Evolutionary conservation across 2,888 invertebrate genomes (phyloP).

Genomic region (Caenorhabditis zanzibari): DNA sequence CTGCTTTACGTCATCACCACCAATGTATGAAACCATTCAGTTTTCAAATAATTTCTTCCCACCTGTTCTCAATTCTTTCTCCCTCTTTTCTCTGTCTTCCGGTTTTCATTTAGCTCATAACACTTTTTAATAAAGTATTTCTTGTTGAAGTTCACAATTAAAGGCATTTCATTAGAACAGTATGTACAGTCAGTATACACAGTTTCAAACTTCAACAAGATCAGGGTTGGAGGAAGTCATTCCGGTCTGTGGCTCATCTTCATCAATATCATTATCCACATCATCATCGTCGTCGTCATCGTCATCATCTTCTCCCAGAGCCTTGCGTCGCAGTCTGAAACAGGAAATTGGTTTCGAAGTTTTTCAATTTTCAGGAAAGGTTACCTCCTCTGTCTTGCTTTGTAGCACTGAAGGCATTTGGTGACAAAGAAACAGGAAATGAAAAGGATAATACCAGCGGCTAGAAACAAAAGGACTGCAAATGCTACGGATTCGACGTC

Average conservation of each 20-base stretch:
- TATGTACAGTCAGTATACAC: constrained; percentile 5
- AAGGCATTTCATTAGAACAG: constrained; percentile 1
- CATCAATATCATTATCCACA: constrained; percentile 55
- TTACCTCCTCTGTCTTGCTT: constrained; percentile 71
- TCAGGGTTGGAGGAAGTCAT: constrained; percentile 49
- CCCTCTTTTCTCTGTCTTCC: constrained; percentile 23
- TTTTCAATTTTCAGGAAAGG: background rate
- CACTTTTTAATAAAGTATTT: constrained; percentile 12
- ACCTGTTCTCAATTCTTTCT: background rate
- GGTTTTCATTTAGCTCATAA: constrained; percentile 24
- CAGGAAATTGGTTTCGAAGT: constrained; percentile 15
- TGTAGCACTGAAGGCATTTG: constrained; percentile 73
- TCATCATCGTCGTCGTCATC: constrained; percentile 60
- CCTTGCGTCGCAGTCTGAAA: constrained; percentile 69
- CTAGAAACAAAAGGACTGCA: constrained; percentile 68
- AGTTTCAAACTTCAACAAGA: constrained; percentile 55
- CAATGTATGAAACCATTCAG: constrained; percentile 48
- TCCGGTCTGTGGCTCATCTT: constrained; percentile 49
- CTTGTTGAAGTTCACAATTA: background rate
- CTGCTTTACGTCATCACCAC: constrained; percentile 28
- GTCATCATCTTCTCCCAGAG: constrained; percentile 71
- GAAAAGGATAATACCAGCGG: constrained; percentile 70
- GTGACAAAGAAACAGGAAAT: constrained; percentile 72
- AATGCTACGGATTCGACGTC: constrained; percentile 72
- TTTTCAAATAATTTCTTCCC: constrained; percentile 15